These are phyloP conservation scores for Bhutanitis thaidina DNA, from an alignment of 2,888 invertebrate species.

Conservation along the genomic window DNA sequence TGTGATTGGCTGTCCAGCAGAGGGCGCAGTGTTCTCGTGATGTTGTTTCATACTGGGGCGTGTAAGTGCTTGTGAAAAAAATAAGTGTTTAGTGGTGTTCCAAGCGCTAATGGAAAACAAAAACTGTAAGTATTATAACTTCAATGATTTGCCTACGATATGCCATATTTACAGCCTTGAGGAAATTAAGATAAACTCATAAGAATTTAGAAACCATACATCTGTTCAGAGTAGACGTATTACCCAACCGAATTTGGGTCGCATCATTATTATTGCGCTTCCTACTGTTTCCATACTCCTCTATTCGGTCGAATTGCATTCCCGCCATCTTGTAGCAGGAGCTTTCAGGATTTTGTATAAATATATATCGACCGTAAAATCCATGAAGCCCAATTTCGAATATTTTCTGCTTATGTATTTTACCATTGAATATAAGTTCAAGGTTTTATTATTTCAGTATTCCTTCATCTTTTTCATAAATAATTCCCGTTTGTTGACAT, in stretches of 20 bases:
- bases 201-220: constrained; percentile 67
- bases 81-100: constrained; percentile 73
- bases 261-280: constrained; percentile 44
- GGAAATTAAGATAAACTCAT: constrained; percentile 53
- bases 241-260: constrained; percentile 64
- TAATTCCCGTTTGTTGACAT: constrained; percentile 57
- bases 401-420: constrained; percentile 36
- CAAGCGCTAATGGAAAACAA: constrained; percentile 57
- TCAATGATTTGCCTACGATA: constrained; percentile 32
- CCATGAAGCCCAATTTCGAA: constrained; percentile 58
- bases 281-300: constrained; percentile 42
- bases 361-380: constrained; percentile 72
- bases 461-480: constrained; percentile 23
- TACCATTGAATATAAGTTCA: constrained; percentile 2
- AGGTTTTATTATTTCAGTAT: constrained; percentile 15
- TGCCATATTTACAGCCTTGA: constrained; percentile 36
- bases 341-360: constrained; percentile 72
- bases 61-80: constrained; percentile 76
- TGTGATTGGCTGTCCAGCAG: constrained; percentile 48
- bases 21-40: constrained; percentile 76
- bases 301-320: constrained; percentile 53
- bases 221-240: constrained; percentile 70
- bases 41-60: constrained; percentile 76
- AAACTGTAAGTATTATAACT: constrained; percentile 62
- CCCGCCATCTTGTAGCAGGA: constrained; percentile 75